Evolutionary conservation across 2,888 invertebrate species (phyloP), one percentile per base, ranked within the genome.

Genomic region (Drosophila macrospina): DNA sequence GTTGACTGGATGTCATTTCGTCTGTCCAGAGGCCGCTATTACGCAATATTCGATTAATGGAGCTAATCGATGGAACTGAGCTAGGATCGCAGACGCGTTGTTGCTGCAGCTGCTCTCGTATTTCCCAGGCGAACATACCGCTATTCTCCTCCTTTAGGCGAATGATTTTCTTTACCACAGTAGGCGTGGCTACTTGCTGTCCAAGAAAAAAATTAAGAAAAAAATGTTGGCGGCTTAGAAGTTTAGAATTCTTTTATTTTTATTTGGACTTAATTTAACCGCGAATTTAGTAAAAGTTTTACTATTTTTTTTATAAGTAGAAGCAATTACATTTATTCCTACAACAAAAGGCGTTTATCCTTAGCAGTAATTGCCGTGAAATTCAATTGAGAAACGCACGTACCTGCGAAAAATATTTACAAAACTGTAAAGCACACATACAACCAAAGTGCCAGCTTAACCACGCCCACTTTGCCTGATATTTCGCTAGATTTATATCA

Each of bases 111-210:
- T 97, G 95, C 92, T 98, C 97, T 0, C 98, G 94, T 75, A 98
- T 98, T 93, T 98, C 98, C 98, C 98, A 98, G 8, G 98, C 98
- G 92, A 98, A 98, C 95, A 98, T 97, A 5, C 97, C 97, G 0
- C 98, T 98, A 92, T 98, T 98, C 91, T 98, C 98, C 90, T 97
- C 97, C 91, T 98, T 98, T 86, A 98, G 95, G 5, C 98, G 95
- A 32, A 98, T 94, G 80, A 99, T 98, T 93, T 98, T 97, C 93
- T 98, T 97, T 11, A 98, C 98, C 0, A 98, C 98, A 0, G 97
- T 97, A 1, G 98, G 98, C 4, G 98, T 98, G 70, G 98, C 98
- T 72, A 98, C 98, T 97, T 98, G 97, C 97, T 98, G 94, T 71
- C 94, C 93, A 78, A 77, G 89, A 72, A 73, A 47, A 68, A 26